phyloP scores from a whole-genome alignment of 1,140 invertebrate species.

The Leptinotarsa undecemlineata region DNA sequence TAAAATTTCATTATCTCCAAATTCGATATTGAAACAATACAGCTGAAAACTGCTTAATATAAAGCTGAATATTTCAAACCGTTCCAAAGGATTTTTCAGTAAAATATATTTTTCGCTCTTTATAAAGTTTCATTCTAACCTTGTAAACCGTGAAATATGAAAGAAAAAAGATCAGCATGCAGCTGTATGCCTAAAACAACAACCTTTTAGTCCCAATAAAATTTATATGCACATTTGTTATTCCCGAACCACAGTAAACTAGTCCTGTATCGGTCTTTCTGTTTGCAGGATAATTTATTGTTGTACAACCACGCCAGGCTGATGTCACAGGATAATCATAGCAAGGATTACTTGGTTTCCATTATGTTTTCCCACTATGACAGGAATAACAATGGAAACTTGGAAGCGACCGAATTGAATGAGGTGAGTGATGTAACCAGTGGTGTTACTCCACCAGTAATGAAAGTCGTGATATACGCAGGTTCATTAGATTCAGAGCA shows the following conservation, averaged over 20 bases:
- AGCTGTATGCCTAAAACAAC: not conserved
- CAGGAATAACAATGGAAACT: conserved; percentile 70
- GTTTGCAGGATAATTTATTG: conserved; percentile 70
- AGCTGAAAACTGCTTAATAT: too few species aligned
- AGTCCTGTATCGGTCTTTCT: conserved; percentile 16
- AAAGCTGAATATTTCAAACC: not conserved
- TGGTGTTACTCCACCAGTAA: not conserved
- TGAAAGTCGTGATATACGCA: not conserved
- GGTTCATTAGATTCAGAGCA: not conserved
- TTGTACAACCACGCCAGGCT: conserved; percentile 74
- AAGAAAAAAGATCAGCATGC: not conserved
- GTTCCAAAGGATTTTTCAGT: not conserved
- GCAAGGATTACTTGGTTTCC: conserved; percentile 74
- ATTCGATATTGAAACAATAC: too few species aligned
- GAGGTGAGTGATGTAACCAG: conserved; percentile 56
- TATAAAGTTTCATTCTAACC: not conserved
- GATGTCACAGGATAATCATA: conserved; percentile 65
- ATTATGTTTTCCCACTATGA: conserved; percentile 83
- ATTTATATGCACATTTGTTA: conserved; percentile 13
- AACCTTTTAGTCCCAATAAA: not conserved
- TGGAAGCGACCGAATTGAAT: conserved; percentile 70
- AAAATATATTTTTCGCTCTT: too few species aligned
- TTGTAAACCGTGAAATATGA: not conserved
- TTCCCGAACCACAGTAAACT: conserved; percentile 14
- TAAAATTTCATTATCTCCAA: not conserved